Conservation (phyloP, 2,888 invertebrate genomes). For the Nymphalis urticae region DNA sequence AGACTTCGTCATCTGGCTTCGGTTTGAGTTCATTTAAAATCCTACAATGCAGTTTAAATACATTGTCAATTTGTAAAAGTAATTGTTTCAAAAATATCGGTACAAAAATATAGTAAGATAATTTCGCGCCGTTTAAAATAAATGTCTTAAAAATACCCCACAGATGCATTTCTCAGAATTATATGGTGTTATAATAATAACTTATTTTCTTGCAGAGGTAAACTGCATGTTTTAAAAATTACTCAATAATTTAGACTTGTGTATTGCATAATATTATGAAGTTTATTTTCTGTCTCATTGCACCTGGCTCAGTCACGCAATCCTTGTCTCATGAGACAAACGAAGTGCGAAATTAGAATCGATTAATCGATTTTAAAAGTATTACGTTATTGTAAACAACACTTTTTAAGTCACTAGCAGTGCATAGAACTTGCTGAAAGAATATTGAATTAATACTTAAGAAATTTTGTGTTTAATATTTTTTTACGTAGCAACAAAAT, state of each 20-base stretch:
- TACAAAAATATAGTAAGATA: neutral
- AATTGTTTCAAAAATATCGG: too few species aligned
- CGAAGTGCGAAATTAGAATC: constrained; percentile 15
- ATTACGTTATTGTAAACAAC: neutral
- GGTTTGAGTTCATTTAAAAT: too few species aligned
- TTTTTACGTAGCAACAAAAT: too few species aligned
- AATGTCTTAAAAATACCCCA: neutral
- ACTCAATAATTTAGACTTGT: constrained; percentile 8
- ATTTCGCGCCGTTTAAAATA: neutral
- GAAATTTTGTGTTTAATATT: too few species aligned
- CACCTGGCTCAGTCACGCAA: constrained; percentile 18
- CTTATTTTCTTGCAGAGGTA: constrained; percentile 13
- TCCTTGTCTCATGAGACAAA: constrained; percentile 2
- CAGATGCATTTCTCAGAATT: constrained; percentile 8
- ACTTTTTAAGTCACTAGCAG: neutral
- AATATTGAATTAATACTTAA: too few species aligned
- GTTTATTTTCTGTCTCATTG: constrained; percentile 16
- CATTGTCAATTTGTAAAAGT: too few species aligned
- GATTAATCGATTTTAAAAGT: neutral
- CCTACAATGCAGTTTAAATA: too few species aligned
- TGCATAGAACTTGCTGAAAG: neutral
- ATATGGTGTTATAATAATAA: constrained; percentile 10
- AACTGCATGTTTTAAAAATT: constrained; percentile 17
- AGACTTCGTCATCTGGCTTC: too few species aligned
- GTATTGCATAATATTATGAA: neutral